These are phyloP conservation scores for Tenthredo scrophulariae DNA, from an alignment of 2,888 invertebrate species.

Conservation along the genomic window DNA sequence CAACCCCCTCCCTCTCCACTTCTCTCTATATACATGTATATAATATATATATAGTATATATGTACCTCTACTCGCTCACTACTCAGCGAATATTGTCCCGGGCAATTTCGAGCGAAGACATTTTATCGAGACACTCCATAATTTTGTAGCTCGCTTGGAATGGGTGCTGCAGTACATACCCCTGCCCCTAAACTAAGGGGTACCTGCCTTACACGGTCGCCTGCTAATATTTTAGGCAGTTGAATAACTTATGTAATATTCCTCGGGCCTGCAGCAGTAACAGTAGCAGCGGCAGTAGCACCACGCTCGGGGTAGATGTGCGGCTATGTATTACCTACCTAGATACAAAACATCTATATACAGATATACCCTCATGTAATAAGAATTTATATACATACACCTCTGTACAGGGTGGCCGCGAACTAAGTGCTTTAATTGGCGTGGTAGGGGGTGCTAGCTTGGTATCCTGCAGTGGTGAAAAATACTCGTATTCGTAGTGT, in stretches of 20 bases:
- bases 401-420: background rate
- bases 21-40: background rate
- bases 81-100: conserved; percentile 49
- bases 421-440: too few relatives aligned
- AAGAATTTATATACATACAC: background rate
- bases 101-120: conserved; percentile 29
- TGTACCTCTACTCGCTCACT: background rate
- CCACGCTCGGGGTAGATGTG: background rate
- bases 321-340: background rate
- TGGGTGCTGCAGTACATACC: conserved; percentile 6
- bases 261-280: background rate
- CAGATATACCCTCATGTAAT: background rate
- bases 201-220: background rate
- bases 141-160: conserved; percentile 35
- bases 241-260: conserved; percentile 54
- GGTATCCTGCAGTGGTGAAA: too few relatives aligned
- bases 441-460: too few relatives aligned
- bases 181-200: background rate
- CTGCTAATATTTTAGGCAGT: conserved; percentile 48
- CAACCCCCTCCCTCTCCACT: background rate
- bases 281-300: background rate
- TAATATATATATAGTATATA: background rate
- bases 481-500: too few relatives aligned
- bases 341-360: background rate
- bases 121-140: conserved; percentile 51